Evolutionary conservation across 1,140 invertebrate genomes (phyloP).

Genomic region (Scaptomyza hsui): DNA sequence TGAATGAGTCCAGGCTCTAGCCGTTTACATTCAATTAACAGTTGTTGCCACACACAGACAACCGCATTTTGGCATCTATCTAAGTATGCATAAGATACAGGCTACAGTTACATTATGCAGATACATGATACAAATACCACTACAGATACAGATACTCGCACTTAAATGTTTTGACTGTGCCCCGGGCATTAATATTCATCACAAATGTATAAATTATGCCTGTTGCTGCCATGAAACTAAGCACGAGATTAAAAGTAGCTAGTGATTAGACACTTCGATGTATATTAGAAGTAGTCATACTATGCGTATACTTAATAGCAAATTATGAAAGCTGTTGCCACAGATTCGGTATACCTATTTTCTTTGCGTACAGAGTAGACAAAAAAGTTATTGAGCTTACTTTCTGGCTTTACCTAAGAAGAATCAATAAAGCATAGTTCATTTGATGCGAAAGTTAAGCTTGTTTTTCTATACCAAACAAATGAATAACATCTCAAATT

Average conservation of each 20-base stretch:
- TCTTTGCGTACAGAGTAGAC: too few relatives aligned
- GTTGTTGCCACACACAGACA: slow-evolving; percentile 51
- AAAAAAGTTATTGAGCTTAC: too few relatives aligned
- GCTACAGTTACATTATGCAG: slow-evolving; percentile 25
- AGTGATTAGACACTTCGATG: neutral
- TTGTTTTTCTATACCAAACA: neutral
- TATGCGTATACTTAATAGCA: neutral
- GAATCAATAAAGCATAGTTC: neutral
- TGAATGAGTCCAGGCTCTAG: slow-evolving; percentile 61
- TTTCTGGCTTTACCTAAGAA: too few relatives aligned
- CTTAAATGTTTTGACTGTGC: slow-evolving; percentile 14
- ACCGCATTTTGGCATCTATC: slow-evolving; percentile 37
- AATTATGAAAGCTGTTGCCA: too few relatives aligned
- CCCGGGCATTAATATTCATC: slow-evolving; percentile 35
- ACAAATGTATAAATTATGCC: slow-evolving; percentile 18
- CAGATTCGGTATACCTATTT: too few relatives aligned
- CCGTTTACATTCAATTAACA: slow-evolving; percentile 81
- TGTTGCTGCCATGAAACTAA: slow-evolving; percentile 12
- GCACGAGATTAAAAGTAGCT: slow-evolving; percentile 9
- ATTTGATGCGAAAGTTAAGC: neutral
- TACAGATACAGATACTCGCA: neutral
- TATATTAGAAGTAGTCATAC: neutral
- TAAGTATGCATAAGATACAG: slow-evolving; percentile 41
- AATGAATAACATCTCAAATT: neutral
- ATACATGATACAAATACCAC: neutral